A percentile compares a stretch with the other conserved stretches of the same genome.
Evolutionary conservation across 92 coral and sea anemone species (phyloP).

Genomic region (Porites divaricata): DNA sequence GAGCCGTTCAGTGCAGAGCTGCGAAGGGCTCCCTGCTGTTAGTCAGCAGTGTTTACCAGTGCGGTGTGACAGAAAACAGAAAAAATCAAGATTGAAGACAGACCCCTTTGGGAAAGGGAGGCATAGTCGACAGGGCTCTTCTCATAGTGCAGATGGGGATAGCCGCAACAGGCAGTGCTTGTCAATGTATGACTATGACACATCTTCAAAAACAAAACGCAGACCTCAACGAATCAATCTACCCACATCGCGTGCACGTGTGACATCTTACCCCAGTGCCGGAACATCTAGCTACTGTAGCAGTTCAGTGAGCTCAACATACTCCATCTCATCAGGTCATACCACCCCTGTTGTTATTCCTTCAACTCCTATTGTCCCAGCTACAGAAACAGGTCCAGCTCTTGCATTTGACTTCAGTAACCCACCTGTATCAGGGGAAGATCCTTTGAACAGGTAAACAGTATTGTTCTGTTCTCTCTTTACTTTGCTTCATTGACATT

Average conservation of each 20-base stretch:
- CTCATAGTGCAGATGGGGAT: constrained; percentile 77
- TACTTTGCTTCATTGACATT: not conserved
- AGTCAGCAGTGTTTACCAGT: constrained; percentile 85
- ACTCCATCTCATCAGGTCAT: constrained; percentile 95
- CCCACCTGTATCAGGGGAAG: constrained; percentile 39
- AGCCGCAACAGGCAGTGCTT: constrained; percentile 30
- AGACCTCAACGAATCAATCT: constrained; percentile 69
- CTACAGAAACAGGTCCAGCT: constrained; percentile 60
- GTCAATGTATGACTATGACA: constrained; percentile 46
- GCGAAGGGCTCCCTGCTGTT: constrained; percentile 59
- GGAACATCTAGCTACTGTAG: constrained; percentile 74
- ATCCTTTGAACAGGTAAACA: constrained; percentile 61
- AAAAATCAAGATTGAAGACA: not conserved
- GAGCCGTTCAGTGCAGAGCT: constrained; percentile 77
- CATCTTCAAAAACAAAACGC: constrained; percentile 25
- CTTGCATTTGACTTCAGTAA: constrained; percentile 85
- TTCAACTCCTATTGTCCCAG: constrained; percentile 89
- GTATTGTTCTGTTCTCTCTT: not conserved
- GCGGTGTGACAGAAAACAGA: constrained; percentile 53
- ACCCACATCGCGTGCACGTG: constrained; percentile 52
- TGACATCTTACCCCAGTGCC: constrained; percentile 72
- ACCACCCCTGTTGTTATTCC: constrained; percentile 89
- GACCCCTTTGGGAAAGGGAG: constrained; percentile 30
- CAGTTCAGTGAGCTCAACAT: constrained; percentile 71
- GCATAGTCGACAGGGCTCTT: constrained; percentile 77